A percentile compares a stretch with the other conserved stretches of the same genome.
Evolutionary conservation across 2,888 invertebrate species (phyloP).

Genomic region (Drosophila pseudotakahashii): DNA sequence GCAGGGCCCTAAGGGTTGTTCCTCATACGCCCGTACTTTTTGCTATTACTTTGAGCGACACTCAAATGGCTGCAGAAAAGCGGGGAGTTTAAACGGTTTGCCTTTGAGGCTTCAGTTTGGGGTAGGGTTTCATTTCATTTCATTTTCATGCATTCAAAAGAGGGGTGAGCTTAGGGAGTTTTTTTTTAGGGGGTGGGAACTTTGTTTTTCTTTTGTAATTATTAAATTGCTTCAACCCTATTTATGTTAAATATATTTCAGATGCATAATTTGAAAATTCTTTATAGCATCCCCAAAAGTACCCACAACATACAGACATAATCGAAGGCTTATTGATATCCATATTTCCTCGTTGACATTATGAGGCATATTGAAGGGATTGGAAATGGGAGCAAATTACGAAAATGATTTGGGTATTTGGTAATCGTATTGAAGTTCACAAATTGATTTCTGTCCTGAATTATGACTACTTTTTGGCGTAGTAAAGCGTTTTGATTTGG

Average conservation of each 20-base stretch:
- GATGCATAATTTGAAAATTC: too few relatives aligned
- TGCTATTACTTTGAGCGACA: slow-evolving; percentile 8
- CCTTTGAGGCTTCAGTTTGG: slow-evolving; percentile 1
- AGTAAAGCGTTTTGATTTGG: slow-evolving; percentile 56
- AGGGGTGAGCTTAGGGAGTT: background rate
- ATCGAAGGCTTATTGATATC: slow-evolving; percentile 8
- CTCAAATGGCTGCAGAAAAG: too few relatives aligned
- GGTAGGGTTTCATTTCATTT: background rate
- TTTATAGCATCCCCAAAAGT: too few relatives aligned
- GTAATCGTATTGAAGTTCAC: slow-evolving; percentile 21
- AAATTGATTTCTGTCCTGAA: slow-evolving; percentile 34
- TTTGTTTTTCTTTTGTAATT: background rate
- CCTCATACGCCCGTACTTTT: slow-evolving; percentile 14
- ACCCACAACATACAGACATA: background rate
- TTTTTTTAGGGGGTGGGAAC: background rate
- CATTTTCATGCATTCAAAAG: background rate
- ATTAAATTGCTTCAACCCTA: too few relatives aligned
- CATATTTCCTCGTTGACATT: slow-evolving; percentile 22
- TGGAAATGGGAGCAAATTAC: slow-evolving; percentile 6
- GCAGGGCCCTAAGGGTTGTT: slow-evolving; percentile 35
- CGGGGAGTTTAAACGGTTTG: slow-evolving; percentile 42
- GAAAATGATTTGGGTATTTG: slow-evolving; percentile 35
- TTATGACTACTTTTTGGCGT: slow-evolving; percentile 49
- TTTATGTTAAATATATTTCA: too few relatives aligned
- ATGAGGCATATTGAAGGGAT: slow-evolving; percentile 15